These are phyloP conservation scores for Dromococcyx pavoninus DNA, from an alignment of 2,797 vertebrate genomes.

Conservation along the genomic window DNA sequence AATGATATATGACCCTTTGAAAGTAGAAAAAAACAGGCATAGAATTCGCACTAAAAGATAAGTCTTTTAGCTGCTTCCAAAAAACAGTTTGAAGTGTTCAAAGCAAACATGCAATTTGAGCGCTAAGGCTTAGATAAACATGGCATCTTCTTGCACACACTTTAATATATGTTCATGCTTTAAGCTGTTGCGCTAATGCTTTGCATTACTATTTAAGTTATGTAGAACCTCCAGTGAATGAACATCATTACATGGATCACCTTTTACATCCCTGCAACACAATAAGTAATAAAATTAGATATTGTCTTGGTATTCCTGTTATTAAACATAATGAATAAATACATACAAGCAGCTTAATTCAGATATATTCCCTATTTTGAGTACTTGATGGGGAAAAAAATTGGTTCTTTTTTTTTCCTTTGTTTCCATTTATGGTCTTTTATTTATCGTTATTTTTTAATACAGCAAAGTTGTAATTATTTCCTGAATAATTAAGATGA, in stretches of 20 bases:
- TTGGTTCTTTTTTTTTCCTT: fast-evolving
- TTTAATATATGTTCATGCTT: conserved; percentile 30
- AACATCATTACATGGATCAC: neutral
- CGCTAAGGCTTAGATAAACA: neutral
- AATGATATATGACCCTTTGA: neutral
- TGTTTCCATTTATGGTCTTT: neutral
- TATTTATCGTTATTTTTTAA: neutral
- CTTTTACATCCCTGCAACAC: neutral
- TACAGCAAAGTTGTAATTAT: neutral
- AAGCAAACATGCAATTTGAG: conserved; percentile 6
- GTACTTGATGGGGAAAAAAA: neutral
- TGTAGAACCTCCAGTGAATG: neutral
- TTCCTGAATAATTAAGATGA: neutral
- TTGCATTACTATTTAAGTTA: neutral
- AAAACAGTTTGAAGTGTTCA: conserved; percentile 20
- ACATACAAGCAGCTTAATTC: neutral
- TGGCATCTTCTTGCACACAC: neutral
- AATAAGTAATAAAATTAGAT: neutral
- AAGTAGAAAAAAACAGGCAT: neutral
- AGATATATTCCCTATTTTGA: neutral
- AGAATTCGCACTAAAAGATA: neutral
- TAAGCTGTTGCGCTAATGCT: neutral
- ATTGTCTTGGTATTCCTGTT: neutral
- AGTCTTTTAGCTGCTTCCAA: neutral
- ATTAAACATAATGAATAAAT: neutral